Evolutionary conservation across 2,888 invertebrate genomes (phyloP).

Genomic region (Syrphus vitripennis): DNA sequence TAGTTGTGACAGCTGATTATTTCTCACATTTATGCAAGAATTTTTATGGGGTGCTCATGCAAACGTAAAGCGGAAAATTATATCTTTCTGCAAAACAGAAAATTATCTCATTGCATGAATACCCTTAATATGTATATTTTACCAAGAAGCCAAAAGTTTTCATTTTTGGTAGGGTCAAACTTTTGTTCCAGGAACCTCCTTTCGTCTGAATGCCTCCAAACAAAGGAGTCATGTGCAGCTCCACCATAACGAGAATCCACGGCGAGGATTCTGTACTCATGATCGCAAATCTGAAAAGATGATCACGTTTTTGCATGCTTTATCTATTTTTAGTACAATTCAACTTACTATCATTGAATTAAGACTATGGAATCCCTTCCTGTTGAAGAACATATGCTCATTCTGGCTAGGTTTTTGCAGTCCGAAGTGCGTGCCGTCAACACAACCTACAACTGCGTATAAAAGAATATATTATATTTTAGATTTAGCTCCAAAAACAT

Average conservation of each 20-base stretch:
- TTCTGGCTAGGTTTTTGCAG: conserved; percentile 35
- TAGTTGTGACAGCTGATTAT: too few relatives aligned
- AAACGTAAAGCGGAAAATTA: too few relatives aligned
- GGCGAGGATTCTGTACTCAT: neutral
- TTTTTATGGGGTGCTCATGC: too few relatives aligned
- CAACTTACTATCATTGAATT: neutral
- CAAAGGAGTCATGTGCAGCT: conserved; percentile 18
- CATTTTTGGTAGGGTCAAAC: neutral
- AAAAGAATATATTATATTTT: neutral
- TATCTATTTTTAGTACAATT: too few relatives aligned
- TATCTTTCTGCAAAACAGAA: too few relatives aligned
- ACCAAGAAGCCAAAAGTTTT: conserved; percentile 24
- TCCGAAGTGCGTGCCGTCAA: conserved; percentile 33
- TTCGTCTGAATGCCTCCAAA: conserved; percentile 11
- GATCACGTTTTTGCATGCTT: too few relatives aligned
- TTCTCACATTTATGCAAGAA: too few relatives aligned
- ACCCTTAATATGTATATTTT: neutral
- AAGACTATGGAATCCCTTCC: conserved; percentile 25
- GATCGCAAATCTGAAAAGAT: too few relatives aligned
- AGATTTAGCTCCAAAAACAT: neutral
- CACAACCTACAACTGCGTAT: conserved; percentile 24
- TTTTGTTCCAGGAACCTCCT: neutral
- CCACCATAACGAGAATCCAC: neutral
- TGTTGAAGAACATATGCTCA: too few relatives aligned
- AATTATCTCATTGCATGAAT: too few relatives aligned